Evolutionary conservation across 1,140 invertebrate species (phyloP), one percentile per base, ranked within the genome.

Genomic region (Gryllus bimaculatus): DNA sequence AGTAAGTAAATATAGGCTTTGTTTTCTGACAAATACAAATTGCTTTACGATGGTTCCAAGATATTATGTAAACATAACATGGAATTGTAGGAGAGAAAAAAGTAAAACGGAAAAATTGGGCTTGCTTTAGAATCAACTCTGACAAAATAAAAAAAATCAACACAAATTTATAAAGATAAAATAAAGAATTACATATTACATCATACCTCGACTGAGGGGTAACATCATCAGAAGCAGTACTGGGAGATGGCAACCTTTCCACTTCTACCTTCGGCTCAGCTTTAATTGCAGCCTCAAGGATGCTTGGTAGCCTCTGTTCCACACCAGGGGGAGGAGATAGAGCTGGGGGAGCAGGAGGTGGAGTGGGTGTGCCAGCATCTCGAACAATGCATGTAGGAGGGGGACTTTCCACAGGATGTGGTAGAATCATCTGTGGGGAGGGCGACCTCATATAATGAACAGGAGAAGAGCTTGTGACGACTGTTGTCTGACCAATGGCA

Each of bases 261-360:
- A 94, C 93, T 85, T 95, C 93, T 18, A 94, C 93, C 84, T 94
- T 93, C 8, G 94, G 94, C 83, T 95, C 93, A 18, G 93, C 93
- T 83, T 95, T 95, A 82, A 95, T 94, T 13, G 93, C 93, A 12
- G 93, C 93, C 84, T 95, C 93, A n/a, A 95, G 85, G 21, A 94
- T 90, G 26, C 92, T 91, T 8, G 92, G 89, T 82, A 91, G 83
- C 82, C 88, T 84, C 54, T 86, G 87, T 8, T 80, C 80, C 13
- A 79, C 79, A 18, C 80, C 79, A 15, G 83, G 82, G 47, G 77
- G 75, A 12, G 82, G 79, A 47, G 82, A 78, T 48, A 84, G 81
- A 78, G 39, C 84, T 76, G 73, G 84, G 80, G 39, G 85, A 82
- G 8, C 83, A 83, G 8, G 87, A 20, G 86, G 84, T 80, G 87